These are phyloP conservation scores for Augochlorella aurata DNA, from an alignment of 2,888 invertebrate genomes.

Conservation along the genomic window DNA sequence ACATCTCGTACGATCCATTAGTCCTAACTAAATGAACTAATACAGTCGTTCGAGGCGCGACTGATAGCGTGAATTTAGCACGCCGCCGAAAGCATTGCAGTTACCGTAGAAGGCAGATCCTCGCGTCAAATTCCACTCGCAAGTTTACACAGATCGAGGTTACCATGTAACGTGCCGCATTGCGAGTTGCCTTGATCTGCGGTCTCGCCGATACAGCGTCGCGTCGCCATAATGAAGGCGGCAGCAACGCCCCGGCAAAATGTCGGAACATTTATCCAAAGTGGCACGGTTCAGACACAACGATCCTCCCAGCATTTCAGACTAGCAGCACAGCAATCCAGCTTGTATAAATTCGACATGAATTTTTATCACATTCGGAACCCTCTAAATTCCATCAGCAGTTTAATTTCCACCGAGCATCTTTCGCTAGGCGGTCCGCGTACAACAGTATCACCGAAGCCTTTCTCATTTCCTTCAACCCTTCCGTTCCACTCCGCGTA, in stretches of 20 bases:
- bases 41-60: background rate
- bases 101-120: background rate
- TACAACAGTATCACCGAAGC: background rate
- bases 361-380: background rate
- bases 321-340: background rate
- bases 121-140: background rate
- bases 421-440: background rate
- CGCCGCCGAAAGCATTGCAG: background rate
- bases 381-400: background rate
- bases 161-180: background rate
- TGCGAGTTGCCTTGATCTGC: background rate
- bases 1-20: too few species aligned
- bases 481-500: background rate
- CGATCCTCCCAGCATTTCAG: background rate
- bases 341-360: background rate
- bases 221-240: background rate
- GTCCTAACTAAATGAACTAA: too few species aligned
- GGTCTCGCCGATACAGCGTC: background rate
- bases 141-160: conserved; percentile 5
- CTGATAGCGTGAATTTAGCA: background rate
- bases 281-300: background rate
- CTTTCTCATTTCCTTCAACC: background rate
- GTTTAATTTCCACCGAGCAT: background rate
- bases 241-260: background rate
- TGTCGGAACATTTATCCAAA: conserved; percentile 8